Percentiles rank a stretch among this genome's conserved stretches.
Evolutionary conservation across 2,797 vertebrate genomes (phyloP).

Genomic region (Denticeps clupeoides): DNA sequence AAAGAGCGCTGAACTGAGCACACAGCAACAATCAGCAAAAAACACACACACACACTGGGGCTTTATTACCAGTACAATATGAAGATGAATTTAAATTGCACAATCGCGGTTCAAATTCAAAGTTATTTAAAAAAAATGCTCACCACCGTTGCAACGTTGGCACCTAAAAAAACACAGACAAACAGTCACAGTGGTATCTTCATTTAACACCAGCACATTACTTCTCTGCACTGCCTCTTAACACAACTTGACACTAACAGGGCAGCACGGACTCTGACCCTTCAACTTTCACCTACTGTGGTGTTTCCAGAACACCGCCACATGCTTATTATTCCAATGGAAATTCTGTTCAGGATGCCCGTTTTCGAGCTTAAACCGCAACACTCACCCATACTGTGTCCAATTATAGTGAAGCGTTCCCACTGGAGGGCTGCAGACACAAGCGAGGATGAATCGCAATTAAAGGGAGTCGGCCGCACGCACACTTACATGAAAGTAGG

Average conservation of each 20-base stretch:
- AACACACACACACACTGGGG: conserved; percentile 3
- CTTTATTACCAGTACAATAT: not conserved
- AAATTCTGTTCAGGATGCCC: no score
- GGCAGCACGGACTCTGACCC: not conserved
- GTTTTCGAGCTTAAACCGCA: no score
- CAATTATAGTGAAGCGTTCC: conserved; percentile 77
- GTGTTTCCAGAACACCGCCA: not conserved
- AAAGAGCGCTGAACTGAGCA: conserved; percentile 70
- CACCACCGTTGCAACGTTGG: conserved; percentile 58
- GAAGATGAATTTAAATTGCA: no score
- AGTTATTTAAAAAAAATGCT: no score
- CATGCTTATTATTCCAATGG: not conserved
- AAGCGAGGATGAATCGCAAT: no score
- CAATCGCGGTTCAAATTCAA: no score
- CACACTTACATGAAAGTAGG: no score
- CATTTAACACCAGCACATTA: not conserved
- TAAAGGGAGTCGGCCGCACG: no score
- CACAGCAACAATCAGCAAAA: conserved; percentile 1
- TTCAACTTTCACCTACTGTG: not conserved
- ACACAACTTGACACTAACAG: not conserved
- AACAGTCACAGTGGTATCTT: not conserved
- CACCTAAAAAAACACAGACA: conserved; percentile 50
- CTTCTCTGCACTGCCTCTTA: not conserved
- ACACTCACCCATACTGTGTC: conserved; percentile 92
- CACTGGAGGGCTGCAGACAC: conserved; percentile 71